Conservation (phyloP, 1,140 invertebrate species). For the Ectropis grisescens region DNA sequence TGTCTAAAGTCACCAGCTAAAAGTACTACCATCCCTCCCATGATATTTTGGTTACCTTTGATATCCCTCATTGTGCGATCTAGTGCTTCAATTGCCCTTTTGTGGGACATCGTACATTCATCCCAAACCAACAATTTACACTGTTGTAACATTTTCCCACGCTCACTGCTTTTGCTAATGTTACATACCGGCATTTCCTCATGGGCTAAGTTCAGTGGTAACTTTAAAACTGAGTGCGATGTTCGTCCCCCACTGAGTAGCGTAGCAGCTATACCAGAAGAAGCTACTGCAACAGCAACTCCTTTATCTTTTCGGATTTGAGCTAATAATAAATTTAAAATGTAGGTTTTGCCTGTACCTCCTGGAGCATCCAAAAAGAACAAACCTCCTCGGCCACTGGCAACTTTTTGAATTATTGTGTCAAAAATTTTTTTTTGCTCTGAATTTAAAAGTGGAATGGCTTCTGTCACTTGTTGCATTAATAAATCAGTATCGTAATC, state of each 20-base stretch:
- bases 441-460: slow-evolving; percentile 3
- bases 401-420: slow-evolving; percentile 5
- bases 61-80: slow-evolving; percentile 14
- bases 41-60: slow-evolving; percentile 7
- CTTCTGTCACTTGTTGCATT: slow-evolving; percentile 1
- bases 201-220: background rate
- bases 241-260: background rate
- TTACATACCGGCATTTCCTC: slow-evolving; percentile 26
- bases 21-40: slow-evolving; percentile 30
- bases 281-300: background rate
- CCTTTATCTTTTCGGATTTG: slow-evolving; percentile 2
- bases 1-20: too few species aligned
- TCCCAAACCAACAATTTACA: slow-evolving; percentile 38
- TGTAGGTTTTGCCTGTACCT: slow-evolving; percentile 4
- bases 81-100: slow-evolving; percentile 16
- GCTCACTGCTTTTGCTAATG: slow-evolving; percentile 24
- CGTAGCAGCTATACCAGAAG: background rate
- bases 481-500: slow-evolving; percentile 28
- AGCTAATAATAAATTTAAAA: slow-evolving; percentile 3
- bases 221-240: background rate
- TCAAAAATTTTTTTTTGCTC: slow-evolving; percentile 9
- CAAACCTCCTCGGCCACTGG: slow-evolving; percentile 1
- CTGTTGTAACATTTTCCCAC: slow-evolving; percentile 20
- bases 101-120: slow-evolving; percentile 56
- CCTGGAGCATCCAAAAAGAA: slow-evolving; percentile 8